Base-by-base conservation (phyloP, 2,113 vertebrate species). In the Regulus satrapa region DNA sequence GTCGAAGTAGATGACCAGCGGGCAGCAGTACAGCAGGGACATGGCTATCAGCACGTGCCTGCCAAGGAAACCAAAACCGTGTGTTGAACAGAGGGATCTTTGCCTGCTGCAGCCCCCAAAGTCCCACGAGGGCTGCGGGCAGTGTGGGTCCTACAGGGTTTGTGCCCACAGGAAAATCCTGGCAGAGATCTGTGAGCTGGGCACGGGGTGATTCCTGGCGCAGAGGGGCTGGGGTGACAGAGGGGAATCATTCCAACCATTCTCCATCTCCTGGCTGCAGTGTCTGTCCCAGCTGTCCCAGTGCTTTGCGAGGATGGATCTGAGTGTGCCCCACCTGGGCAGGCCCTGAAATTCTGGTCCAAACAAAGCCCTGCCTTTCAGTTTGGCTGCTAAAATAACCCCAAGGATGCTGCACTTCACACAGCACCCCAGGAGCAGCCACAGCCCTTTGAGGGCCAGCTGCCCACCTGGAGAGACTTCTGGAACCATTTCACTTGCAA, bases 41-140 rank as follows among this genome's bases (percentile, higher is more conserved):
- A 99, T 32, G 92, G 98, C 98, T 72, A 99, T 99, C 90, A 99
- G 97, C 59, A 99, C 98, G 5, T 99, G 99, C 99, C 99, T 99
- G 96, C 17, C 14, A 52, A 36, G 88, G 72, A 46, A 49, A 55
- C 41, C 16, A 66, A 15, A 41, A 40, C 2, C 3, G 0, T 3
- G 8, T 5, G 26, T 90, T 69, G 92, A 80, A 21, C 20, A 61
- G 3, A 48, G 32, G 16, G 9, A 38, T 12, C 34, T 79, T 34
- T 40, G 14, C 31, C 62, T 52, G 31, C 28, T 78, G 64, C 28
- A 75, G 43, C 48, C n/a, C 26, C 14, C 45, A 25, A 63, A 48
- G 31, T 48, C 40, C 21, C 40, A 12, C 0, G 0, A 80, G 51
- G 11, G 54, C 40, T 89, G 55, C 14, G 36, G 45, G 24, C n/a